These are phyloP conservation scores for Hoplostethus atlanticus DNA, from an alignment of 2,797 vertebrate genomes.

Conservation along the genomic window DNA sequence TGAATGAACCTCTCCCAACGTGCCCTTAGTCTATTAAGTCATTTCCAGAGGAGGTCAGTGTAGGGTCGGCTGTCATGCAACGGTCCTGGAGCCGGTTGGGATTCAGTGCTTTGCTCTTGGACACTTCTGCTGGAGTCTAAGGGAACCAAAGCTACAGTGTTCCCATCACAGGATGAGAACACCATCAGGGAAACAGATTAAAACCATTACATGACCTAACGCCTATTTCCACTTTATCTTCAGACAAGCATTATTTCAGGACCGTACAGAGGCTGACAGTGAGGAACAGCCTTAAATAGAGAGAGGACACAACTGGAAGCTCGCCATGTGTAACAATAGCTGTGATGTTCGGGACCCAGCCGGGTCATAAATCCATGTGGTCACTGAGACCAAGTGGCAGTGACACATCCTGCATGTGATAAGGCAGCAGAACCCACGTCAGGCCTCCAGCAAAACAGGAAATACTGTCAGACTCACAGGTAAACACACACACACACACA, in stretches of 20 bases:
- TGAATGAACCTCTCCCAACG: too few species aligned
- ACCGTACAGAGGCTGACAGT: neutral
- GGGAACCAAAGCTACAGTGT: too few species aligned
- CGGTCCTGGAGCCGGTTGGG: too few species aligned
- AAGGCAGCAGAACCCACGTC: slow-evolving; percentile 12
- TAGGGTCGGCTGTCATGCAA: too few species aligned
- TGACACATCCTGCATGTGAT: slow-evolving; percentile 32
- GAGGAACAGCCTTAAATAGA: neutral
- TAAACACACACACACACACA: slow-evolving; percentile 1
- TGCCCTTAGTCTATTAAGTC: too few species aligned
- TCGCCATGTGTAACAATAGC: slow-evolving; percentile 14
- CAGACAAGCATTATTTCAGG: slow-evolving; percentile 1
- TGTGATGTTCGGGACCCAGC: neutral
- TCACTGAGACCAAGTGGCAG: neutral
- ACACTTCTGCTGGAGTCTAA: too few species aligned
- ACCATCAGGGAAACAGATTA: too few species aligned
- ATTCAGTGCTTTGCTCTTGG: too few species aligned
- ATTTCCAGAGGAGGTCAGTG: too few species aligned
- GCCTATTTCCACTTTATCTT: neutral
- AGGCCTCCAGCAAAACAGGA: slow-evolving; percentile 40
- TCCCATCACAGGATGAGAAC: too few species aligned
- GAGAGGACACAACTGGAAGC: neutral
- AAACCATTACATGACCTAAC: too few species aligned
- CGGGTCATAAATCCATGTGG: neutral
- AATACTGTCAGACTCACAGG: neutral